phyloP scores from a whole-genome alignment of 92 coral and sea anemone species.

The Virgularia gustaviana region DNA sequence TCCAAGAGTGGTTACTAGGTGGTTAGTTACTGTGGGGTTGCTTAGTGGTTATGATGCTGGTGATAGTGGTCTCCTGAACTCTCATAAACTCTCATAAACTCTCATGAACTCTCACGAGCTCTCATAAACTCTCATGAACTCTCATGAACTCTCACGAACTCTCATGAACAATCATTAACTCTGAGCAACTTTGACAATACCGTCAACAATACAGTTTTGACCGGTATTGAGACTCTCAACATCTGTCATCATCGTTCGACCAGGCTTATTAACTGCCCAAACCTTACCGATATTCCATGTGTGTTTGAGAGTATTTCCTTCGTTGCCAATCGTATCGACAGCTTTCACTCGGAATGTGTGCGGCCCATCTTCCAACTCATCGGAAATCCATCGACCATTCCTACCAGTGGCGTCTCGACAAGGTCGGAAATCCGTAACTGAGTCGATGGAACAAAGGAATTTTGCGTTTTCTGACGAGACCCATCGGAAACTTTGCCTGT shows the following conservation, averaged over 20 bases:
- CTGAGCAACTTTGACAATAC: too few relatives aligned
- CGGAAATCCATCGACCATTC: slow-evolving; percentile 18
- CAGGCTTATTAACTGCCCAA: neutral
- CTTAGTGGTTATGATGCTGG: too few relatives aligned
- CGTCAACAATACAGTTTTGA: neutral
- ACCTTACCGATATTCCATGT: slow-evolving; percentile 17
- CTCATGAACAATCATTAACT: too few relatives aligned
- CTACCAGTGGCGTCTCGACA: slow-evolving; percentile 33
- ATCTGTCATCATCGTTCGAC: neutral
- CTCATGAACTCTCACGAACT: too few relatives aligned
- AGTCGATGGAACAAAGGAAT: slow-evolving; percentile 10
- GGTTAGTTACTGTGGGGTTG: too few relatives aligned
- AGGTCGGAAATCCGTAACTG: neutral
- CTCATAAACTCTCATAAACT: too few relatives aligned
- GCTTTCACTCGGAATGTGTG: slow-evolving; percentile 14
- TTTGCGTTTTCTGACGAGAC: slow-evolving; percentile 13
- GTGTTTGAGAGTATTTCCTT: slow-evolving; percentile 2
- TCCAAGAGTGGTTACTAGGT: too few relatives aligned
- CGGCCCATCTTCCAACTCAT: neutral
- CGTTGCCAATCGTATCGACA: slow-evolving; percentile 17
- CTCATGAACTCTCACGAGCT: too few relatives aligned
- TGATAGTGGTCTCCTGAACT: too few relatives aligned
- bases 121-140: too few relatives aligned
- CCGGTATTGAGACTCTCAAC: neutral
- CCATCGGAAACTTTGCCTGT: slow-evolving; percentile 6